A percentile compares a stretch with the other conserved stretches of the same genome.
Evolutionary conservation across 2,888 invertebrate species (phyloP).

Genomic region (Brenthis hecate): DNA sequence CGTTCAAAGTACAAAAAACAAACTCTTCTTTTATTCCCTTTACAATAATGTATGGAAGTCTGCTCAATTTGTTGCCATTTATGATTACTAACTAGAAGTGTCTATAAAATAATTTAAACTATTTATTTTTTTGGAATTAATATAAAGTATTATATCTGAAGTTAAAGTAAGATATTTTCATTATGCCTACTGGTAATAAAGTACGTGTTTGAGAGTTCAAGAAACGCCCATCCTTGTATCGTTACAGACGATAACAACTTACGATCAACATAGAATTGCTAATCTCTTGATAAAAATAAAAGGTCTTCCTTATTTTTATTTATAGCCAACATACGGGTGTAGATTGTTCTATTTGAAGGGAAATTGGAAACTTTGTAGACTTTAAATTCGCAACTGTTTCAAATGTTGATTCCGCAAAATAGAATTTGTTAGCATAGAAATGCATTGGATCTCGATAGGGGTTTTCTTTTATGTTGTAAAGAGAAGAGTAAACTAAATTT

Average conservation of each 20-base stretch:
- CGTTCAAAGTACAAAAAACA: no score
- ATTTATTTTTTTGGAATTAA: no score
- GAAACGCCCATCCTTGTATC: no score
- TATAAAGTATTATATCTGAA: no score
- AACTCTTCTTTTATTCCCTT: no score
- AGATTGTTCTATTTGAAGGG: slow-evolving; percentile 5
- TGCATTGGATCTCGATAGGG: slow-evolving; percentile 19
- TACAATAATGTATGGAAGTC: no score
- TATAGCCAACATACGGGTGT: background rate
- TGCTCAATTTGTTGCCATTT: no score
- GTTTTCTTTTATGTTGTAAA: slow-evolving; percentile 11
- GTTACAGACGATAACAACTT: background rate
- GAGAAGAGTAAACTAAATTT: slow-evolving; percentile 6
- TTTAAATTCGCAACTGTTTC: slow-evolving; percentile 20
- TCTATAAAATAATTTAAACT: no score
- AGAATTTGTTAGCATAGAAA: slow-evolving; percentile 25
- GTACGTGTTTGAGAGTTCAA: no score
- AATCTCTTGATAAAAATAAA: slow-evolving; percentile 14
- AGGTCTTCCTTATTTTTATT: background rate
- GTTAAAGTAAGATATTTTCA: no score
- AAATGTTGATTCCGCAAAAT: slow-evolving; percentile 30
- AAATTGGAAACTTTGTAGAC: slow-evolving; percentile 11
- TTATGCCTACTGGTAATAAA: no score
- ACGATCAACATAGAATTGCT: slow-evolving; percentile 17
- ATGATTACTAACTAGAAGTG: no score